Conservation (phyloP, 2,113 vertebrate species). For the Chionodraco myersi region DNA sequence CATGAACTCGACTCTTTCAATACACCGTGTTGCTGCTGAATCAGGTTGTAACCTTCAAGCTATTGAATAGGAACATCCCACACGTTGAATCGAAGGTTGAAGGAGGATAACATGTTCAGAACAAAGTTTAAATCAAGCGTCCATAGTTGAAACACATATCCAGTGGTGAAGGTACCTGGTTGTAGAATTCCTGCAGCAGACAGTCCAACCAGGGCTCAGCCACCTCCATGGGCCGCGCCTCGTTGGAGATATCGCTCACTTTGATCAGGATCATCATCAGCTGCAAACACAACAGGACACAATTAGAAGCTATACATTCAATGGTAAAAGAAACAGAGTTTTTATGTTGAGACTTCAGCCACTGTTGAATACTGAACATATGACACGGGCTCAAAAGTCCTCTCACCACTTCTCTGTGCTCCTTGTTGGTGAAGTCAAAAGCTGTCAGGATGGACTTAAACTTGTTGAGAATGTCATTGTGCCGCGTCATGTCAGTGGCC, state of each 20-base stretch:
- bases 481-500: slow-evolving; percentile 85
- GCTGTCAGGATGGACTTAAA: slow-evolving; percentile 81
- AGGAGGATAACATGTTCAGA: neutral
- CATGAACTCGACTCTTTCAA: no score
- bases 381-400: neutral
- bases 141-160: neutral
- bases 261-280: slow-evolving; percentile 88
- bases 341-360: no score
- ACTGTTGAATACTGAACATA: no score
- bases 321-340: no score
- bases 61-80: neutral
- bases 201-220: slow-evolving; percentile 87
- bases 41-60: neutral
- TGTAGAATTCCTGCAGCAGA: slow-evolving; percentile 87
- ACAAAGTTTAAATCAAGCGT: neutral
- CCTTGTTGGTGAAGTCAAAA: slow-evolving; percentile 85
- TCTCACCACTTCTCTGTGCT: slow-evolving; percentile 85
- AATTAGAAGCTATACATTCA: neutral
- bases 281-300: slow-evolving; percentile 48
- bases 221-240: slow-evolving; percentile 85
- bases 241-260: slow-evolving; percentile 87
- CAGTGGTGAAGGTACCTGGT: slow-evolving; percentile 75
- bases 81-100: neutral
- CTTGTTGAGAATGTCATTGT: slow-evolving; percentile 85
- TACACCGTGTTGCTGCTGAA: neutral